Base-by-base conservation (phyloP, 2,888 invertebrate species). In the Andrena fulva region DNA sequence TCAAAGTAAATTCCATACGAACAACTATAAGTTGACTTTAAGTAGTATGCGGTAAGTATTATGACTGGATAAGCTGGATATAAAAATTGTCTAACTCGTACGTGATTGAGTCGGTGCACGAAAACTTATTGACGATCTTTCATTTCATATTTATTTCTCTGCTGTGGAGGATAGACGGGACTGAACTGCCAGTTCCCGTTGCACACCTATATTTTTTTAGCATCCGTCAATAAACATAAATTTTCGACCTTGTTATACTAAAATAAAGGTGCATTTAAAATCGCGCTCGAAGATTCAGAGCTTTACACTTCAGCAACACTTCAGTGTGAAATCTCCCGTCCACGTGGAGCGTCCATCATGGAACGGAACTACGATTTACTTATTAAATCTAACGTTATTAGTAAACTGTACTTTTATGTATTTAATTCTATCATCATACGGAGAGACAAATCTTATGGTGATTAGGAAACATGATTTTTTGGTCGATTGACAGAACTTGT, bases 161-260 rank as follows among this genome's bases (percentile, higher is more conserved):
- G 12, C 50, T 42, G 56, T 52, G 8, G 16, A 77, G 6, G 1
- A 16, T 5, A n/a, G 6, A 48, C 2, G 12, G 35, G 29, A 27
- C 20, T 2, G 12, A 27, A 70, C 8, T 7, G 29, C 12, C n/a
- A 6, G 0, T 42, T 1, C n/a, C 42, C 6, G 12, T 31, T 62
- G 54, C 0, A 31, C 1, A 24, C 54, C 27, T n/a, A 20, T 52
- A 33, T 50, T 16, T 52, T 56, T 35, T 1, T 12, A 27, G 24
- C 10, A 6, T 56, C 16, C 4, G 8, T 54, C 12, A 27, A 27
- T 78, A 72, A 72, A 80, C 72, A 72, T 80, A 77, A 80, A 72
- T 67, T 80, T 6, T 16, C n/a, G 20, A 4, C 27, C 12, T 31
- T 16, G 24, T 12, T 10, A 63, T 42, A 70, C 2, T 7, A 4